Base-by-base conservation (phyloP, 2,113 vertebrate genomes). In the Pantherophis guttatus region DNA sequence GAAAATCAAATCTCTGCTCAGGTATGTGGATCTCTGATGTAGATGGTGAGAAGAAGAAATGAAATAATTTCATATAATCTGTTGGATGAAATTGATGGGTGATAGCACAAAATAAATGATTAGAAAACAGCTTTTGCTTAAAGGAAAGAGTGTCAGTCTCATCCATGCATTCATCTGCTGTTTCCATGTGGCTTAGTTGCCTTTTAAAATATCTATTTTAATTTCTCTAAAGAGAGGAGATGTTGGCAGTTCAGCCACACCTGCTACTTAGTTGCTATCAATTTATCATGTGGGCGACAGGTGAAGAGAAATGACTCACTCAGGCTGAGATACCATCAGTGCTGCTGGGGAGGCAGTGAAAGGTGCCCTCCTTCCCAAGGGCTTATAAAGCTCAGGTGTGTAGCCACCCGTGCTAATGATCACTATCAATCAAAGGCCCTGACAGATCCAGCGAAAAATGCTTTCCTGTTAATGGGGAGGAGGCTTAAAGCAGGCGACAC, bases 271-370 rank as follows among this genome's bases (percentile, higher is more conserved):
- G 91, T 44, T 54, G 44, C 65, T 92, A 92, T 48, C 93, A 93
- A 95, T 96, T 95, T 93, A 96, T 96, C 95, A 93, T 58, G 93
- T n/a, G 1, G 15, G 93, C 87, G 96, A 95, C 96, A 96, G 94
- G 94, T 33, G 93, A 96, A 96, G 96, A 96, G 97, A 97, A 97
- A 96, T 5, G 91, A 95, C 94, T 93, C 91, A 48, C 53, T 53
- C 52, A 95, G 93, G 93, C 88, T 87, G 95, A 97, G 96, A 97
- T 95, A 94, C 19, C 94, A 97, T 96, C 96, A 96, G 91, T 39
- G 59, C 96, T 94, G 95, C 89, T 62, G 8, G 96, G 95, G 90
- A 1, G 92, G 75, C 86, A 93, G 95, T 4, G 17, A 85, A 55
- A 96, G 96, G 65, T 93, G 94, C 70, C 39, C 89, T 11, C 91